Percentiles rank a stretch among this genome's conserved stretches.
Evolutionary conservation across 1,140 invertebrate genomes (phyloP).

Genomic region (Heliothis virescens): DNA sequence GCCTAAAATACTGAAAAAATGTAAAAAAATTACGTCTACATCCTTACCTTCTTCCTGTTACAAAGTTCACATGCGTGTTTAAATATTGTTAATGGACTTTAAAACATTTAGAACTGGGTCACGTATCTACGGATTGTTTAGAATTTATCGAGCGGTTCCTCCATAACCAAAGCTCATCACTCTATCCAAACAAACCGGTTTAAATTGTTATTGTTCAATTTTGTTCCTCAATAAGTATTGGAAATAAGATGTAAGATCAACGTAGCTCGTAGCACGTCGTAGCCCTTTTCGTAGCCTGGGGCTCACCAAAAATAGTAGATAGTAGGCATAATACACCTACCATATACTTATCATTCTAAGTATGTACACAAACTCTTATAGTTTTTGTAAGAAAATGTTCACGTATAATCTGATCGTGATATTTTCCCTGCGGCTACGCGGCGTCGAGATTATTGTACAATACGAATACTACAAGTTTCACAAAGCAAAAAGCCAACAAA

Average conservation of each 20-base stretch:
- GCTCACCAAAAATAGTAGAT: too few relatives aligned
- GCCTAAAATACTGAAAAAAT: too few relatives aligned
- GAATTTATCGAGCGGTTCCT: background rate
- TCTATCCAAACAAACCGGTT: background rate
- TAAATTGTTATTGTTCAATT: background rate
- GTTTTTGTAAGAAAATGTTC: too few relatives aligned
- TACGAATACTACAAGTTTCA: background rate
- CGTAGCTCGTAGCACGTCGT: too few relatives aligned
- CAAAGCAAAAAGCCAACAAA: conserved; percentile 8
- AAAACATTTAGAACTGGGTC: conserved; percentile 10
- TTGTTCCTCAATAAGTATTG: background rate
- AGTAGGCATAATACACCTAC: too few relatives aligned
- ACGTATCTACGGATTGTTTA: conserved; percentile 25
- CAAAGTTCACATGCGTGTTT: conserved; percentile 7
- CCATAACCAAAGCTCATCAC: conserved; percentile 12
- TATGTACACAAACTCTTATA: too few relatives aligned
- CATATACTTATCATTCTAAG: too few relatives aligned
- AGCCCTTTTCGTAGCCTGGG: too few relatives aligned
- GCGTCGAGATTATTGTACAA: background rate
- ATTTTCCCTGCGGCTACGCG: too few relatives aligned
- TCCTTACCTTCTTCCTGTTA: background rate
- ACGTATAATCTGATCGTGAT: too few relatives aligned
- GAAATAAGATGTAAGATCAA: too few relatives aligned
- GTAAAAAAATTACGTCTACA: background rate
- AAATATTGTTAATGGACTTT: conserved; percentile 5